phyloP scores from a whole-genome alignment of 2,888 invertebrate genomes.

The Drosophila yooni region DNA sequence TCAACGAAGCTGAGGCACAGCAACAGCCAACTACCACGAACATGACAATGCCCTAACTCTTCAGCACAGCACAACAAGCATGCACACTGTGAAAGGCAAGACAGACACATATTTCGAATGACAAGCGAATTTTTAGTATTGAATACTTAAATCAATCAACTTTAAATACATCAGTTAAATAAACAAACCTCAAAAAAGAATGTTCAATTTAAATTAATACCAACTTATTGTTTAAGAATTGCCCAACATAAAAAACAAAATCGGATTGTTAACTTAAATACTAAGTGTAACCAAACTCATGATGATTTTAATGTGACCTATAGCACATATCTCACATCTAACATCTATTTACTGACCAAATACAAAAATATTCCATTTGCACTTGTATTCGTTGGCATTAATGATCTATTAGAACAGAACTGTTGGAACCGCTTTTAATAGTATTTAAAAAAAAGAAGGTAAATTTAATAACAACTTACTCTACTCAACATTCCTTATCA shows the following conservation, averaged over 20 bases:
- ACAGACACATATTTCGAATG: slow-evolving; percentile 8
- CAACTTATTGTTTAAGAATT: slow-evolving; percentile 2
- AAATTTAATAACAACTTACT: background rate
- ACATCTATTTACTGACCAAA: background rate
- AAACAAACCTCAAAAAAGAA: background rate
- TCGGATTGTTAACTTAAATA: background rate
- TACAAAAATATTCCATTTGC: slow-evolving; percentile 8
- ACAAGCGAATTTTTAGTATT: slow-evolving; percentile 9
- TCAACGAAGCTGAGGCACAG: slow-evolving; percentile 15
- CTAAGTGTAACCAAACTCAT: background rate
- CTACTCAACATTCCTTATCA: background rate
- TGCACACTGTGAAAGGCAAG: slow-evolving; percentile 28
- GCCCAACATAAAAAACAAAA: background rate
- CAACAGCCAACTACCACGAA: slow-evolving; percentile 1
- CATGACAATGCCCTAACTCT: slow-evolving; percentile 31
- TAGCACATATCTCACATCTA: background rate
- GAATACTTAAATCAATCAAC: slow-evolving; percentile 43
- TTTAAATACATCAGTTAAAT: background rate
- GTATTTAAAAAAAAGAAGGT: background rate
- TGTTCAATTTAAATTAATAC: background rate
- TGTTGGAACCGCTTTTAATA: slow-evolving; percentile 16
- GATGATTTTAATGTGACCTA: slow-evolving; percentile 1
- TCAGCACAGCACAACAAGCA: slow-evolving; percentile 21
- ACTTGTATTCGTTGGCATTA: slow-evolving; percentile 24
- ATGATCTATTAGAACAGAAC: slow-evolving; percentile 24